Conservation (phyloP, 1,140 invertebrate genomes). For the Microplitis demolitor region DNA sequence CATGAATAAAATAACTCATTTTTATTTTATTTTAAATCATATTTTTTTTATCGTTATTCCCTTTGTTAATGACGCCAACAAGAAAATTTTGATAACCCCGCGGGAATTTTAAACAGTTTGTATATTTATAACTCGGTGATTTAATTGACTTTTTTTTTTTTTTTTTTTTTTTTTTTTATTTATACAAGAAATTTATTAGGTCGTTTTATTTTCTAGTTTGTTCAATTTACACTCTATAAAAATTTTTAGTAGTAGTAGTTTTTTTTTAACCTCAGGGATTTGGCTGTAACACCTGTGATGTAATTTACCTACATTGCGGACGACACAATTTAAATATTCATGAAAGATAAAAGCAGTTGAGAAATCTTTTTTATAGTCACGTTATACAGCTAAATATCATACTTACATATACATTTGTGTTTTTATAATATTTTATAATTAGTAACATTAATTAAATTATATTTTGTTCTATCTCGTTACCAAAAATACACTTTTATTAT, state of each 20-base stretch:
- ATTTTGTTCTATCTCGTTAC: too few relatives aligned
- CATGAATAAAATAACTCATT: slow-evolving; percentile 20
- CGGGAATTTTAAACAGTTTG: too few relatives aligned
- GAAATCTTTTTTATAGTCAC: neutral
- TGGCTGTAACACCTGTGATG: neutral
- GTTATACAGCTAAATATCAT: neutral
- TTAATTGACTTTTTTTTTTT: neutral
- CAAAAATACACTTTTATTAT: too few relatives aligned
- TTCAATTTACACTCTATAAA: slow-evolving; percentile 4
- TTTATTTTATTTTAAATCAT: neutral
- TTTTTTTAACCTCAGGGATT: neutral
- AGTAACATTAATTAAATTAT: too few relatives aligned
- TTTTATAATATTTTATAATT: neutral
- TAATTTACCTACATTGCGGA: neutral
- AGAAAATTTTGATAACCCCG: too few relatives aligned
- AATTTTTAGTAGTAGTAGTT: neutral
- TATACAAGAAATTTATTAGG: too few relatives aligned
- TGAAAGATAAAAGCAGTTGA: neutral
- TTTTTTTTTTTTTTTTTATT: neutral
- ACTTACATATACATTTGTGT: neutral
- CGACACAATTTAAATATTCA: slow-evolving; percentile 3
- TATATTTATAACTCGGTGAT: too few relatives aligned
- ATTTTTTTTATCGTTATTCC: neutral
- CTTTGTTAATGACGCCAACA: too few relatives aligned
- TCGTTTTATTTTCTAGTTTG: neutral